Evolutionary conservation across 2,113 vertebrate species (phyloP), one percentile per base, ranked within the genome.

Genomic region (Oxygymnocypris stewartii): DNA sequence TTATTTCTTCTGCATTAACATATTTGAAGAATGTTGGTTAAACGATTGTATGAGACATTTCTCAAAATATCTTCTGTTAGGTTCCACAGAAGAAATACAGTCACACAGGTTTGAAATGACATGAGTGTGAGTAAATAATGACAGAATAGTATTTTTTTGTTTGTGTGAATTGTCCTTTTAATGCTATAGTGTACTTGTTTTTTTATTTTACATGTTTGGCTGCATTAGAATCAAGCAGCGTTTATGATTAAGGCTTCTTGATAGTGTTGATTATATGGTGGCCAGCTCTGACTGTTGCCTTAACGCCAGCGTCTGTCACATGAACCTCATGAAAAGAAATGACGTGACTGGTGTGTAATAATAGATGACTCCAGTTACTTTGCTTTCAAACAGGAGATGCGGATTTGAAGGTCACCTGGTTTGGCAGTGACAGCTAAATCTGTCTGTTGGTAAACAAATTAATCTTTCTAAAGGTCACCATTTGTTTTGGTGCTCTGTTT

Each of bases 381-480:
- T 93, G 94, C 92, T 94, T 94, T 93, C 94, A 93, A 93, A 94
- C 93, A 85, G 91, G 92, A 95, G 93, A 93, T 89, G 89, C 91
- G 93, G 94, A 94, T 90, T 92, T 95, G 95, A 98, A 98, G 96
- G 97, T 97, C 97, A 97, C 93, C 92, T 93, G 94, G 94, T 94
- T 96, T 94, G 94, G 93, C 65, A 90, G 93, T 96, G 96, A 97
- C 96, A 97, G 95, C 95, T 88, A 85, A 92, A 95, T 90, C 91
- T 83, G 82, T 95, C 91, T 96, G 96, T 96, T 94, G 95, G 96
- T 95, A 97, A 97, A 98, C 96, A 97, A 97, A 98, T 97, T 95
- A 95, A 97, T 99, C 96, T 97, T 96, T 96, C 59, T 90, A 96
- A 98, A 99, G 97, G 97, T 98, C 95, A 91, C 93, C 96, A 96